phyloP scores from a whole-genome alignment of 2,888 invertebrate genomes.

The Chrysolina americana region DNA sequence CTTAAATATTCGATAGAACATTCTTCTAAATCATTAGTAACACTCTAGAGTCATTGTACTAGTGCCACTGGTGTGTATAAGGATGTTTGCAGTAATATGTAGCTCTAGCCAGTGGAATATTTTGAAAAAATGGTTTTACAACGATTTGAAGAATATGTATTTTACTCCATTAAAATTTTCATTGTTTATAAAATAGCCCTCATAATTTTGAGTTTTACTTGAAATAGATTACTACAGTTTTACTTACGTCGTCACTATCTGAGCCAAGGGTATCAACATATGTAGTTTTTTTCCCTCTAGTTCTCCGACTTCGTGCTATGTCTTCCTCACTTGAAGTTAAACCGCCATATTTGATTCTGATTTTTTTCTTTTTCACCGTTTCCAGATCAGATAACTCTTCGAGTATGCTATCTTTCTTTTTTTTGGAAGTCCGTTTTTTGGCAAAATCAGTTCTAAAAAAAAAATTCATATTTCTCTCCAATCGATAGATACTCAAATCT shows the following conservation, averaged over 20 bases:
- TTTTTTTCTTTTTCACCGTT: constrained; percentile 66
- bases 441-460: constrained; percentile 58
- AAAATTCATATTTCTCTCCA: constrained; percentile 35
- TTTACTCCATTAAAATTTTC: no score
- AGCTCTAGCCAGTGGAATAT: no score
- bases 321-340: constrained; percentile 70
- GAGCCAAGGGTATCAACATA: constrained; percentile 84
- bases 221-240: no score
- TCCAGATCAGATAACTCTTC: constrained; percentile 48
- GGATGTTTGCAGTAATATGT: no score
- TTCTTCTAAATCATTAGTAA: no score
- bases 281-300: constrained; percentile 81
- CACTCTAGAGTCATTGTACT: no score
- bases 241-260: constrained; percentile 81
- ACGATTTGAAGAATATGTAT: no score
- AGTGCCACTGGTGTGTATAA: no score
- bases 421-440: constrained; percentile 68
- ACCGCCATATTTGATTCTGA: constrained; percentile 73
- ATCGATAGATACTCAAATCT: constrained; percentile 48
- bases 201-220: no score
- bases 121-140: no score
- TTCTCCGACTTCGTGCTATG: constrained; percentile 75
- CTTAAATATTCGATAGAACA: no score
- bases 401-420: constrained; percentile 58
- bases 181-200: no score